Evolutionary conservation across 2,113 vertebrate species (phyloP), one percentile per base, ranked within the genome.

Genomic region (Ammodytes marinus): DNA sequence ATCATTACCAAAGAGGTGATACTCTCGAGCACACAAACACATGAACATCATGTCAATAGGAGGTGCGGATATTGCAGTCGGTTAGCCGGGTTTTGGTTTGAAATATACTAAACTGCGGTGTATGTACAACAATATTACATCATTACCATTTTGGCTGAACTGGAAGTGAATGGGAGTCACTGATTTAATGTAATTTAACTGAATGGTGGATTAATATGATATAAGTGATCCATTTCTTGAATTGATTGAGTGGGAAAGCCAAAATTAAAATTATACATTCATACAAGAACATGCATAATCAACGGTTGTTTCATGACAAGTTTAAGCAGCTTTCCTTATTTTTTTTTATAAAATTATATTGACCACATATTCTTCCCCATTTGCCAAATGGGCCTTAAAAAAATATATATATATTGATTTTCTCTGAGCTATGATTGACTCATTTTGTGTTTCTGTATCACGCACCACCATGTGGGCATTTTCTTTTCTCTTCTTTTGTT

Each of bases 1-100:
- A 83, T 86, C 72, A 64, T 86, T 84, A 86, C 84, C 74, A 85
- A 71, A 86, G 84, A 17, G 43, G 55, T 61, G 57, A 55, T 67
- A 65, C 12, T 7, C 39, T 58, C 1, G 0, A 81, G 79, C 69
- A 78, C 47, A 69, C 8, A 68, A 69, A 74, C 63, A 39, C 63
- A 82, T 43, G 55, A 53, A 74, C 54, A n/a, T 55, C 13, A 35
- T 63, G 66, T 74, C 19, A 59, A 63, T 53, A 83, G 27, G 49
- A 54, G 13, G 60, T 58, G 60, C 63, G 63, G 63, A 42, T 19
- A 52, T 17, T 58, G 47, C 8, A 78, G 63, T 65, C 72, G 64
- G 65, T 58, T 69, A 14, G 14, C 17, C 50, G 74, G 43, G n/a
- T 17, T 14, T 47, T 35, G 35, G 43, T 73, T 72, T 77, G 7